A percentile compares a stretch with the other conserved stretches of the same genome.
Evolutionary conservation across 2,113 vertebrate species (phyloP).

Genomic region (Epinephelus lanceolatus): DNA sequence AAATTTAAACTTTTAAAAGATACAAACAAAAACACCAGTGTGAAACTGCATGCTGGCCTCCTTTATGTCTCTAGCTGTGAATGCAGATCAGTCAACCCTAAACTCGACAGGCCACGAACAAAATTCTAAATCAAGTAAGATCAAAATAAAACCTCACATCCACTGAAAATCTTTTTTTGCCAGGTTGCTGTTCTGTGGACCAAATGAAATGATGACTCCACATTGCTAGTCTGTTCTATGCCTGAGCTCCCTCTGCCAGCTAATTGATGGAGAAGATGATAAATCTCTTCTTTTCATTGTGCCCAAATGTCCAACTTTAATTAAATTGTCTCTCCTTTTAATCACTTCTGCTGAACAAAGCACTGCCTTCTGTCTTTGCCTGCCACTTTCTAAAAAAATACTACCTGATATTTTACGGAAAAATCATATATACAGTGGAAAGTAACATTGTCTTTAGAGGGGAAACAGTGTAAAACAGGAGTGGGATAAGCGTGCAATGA

Average conservation of each 20-base stretch:
- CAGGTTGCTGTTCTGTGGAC: neutral
- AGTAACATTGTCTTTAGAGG: neutral
- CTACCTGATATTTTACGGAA: neutral
- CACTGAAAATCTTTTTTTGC: neutral
- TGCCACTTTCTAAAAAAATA: neutral
- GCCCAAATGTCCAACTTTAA: conserved; percentile 58
- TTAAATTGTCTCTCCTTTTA: conserved; percentile 40
- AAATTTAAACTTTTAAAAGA: neutral
- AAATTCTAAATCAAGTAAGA: neutral
- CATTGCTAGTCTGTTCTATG: neutral
- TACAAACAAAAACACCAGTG: neutral
- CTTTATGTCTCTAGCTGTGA: neutral
- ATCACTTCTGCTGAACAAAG: conserved; percentile 38
- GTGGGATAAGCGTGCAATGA: conserved; percentile 1
- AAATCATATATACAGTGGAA: neutral
- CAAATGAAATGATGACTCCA: conserved; percentile 12
- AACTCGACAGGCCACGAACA: neutral
- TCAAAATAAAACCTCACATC: conserved; percentile 6
- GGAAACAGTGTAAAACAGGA: neutral
- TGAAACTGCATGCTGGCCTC: neutral
- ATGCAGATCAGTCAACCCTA: neutral
- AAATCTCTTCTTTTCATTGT: conserved; percentile 36
- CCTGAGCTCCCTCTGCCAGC: conserved; percentile 6
- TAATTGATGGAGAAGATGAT: conserved; percentile 50
- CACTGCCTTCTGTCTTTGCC: neutral